These are phyloP conservation scores for Cantharis lateralis DNA, from an alignment of 2,888 invertebrate species.

Conservation along the genomic window DNA sequence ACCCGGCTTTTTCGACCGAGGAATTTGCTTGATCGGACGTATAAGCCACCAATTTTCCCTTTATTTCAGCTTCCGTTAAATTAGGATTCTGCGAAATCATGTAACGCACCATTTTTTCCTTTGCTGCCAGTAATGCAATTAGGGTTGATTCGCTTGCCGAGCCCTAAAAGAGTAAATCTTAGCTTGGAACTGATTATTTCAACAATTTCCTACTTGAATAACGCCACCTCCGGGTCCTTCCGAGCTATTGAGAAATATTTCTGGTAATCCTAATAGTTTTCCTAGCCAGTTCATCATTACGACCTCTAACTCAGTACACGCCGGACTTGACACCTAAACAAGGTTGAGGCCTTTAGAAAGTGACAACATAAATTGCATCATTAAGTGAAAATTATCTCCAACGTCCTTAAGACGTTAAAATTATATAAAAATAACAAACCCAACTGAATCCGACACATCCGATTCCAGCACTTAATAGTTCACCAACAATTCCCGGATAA, in stretches of 20 bases:
- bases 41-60: slow-evolving; percentile 78
- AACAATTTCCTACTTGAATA: slow-evolving; percentile 67
- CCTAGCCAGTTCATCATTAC: slow-evolving; percentile 93
- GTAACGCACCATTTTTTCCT: slow-evolving; percentile 68
- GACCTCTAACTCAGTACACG: slow-evolving; percentile 91
- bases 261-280: slow-evolving; percentile 80
- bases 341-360: slow-evolving; percentile 10
- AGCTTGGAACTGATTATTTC: background rate
- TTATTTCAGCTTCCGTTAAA: slow-evolving; percentile 65
- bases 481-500: slow-evolving; percentile 83
- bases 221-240: slow-evolving; percentile 83
- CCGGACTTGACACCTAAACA: slow-evolving; percentile 56
- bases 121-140: slow-evolving; percentile 79
- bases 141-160: slow-evolving; percentile 91
- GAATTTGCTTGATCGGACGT: slow-evolving; percentile 88
- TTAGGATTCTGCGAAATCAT: slow-evolving; percentile 64
- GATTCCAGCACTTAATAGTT: slow-evolving; percentile 82
- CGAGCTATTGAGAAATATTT: slow-evolving; percentile 77
- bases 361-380: slow-evolving; percentile 9
- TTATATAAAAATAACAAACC: slow-evolving; percentile 61
- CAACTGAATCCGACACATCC: slow-evolving; percentile 89
- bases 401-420: background rate
- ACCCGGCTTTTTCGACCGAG: slow-evolving; percentile 85
- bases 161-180: slow-evolving; percentile 60
- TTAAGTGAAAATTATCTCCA: slow-evolving; percentile 18